Evolutionary conservation across 2,113 vertebrate genomes (phyloP).

Genomic region (Rhombomys opimus): DNA sequence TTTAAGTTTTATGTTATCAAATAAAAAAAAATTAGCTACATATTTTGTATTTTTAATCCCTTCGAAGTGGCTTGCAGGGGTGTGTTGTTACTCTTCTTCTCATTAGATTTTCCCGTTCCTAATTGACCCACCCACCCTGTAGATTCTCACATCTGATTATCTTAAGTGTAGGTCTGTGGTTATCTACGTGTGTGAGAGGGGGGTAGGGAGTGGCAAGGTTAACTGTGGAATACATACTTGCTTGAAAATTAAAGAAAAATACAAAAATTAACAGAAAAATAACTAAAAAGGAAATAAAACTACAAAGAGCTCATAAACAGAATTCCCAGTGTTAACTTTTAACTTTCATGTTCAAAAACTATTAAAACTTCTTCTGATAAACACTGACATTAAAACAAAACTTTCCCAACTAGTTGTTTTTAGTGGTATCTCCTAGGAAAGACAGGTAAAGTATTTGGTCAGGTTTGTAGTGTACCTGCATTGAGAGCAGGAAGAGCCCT

Average conservation of each 20-base stretch:
- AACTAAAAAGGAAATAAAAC: not conserved
- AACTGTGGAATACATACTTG: not conserved
- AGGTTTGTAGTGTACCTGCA: not conserved
- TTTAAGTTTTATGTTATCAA: not conserved
- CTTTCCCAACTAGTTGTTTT: not conserved
- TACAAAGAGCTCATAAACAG: constrained; percentile 22
- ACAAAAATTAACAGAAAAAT: not conserved
- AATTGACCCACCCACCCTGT: not conserved
- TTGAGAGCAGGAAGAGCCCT: not conserved
- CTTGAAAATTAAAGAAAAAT: not conserved
- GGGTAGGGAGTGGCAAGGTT: too few species aligned
- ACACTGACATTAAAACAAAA: not conserved
- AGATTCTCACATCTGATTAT: not conserved
- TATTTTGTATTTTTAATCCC: not conserved
- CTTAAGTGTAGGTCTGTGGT: not conserved
- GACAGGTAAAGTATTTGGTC: not conserved
- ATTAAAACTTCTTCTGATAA: not conserved
- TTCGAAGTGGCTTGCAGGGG: not conserved
- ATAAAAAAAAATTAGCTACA: not conserved
- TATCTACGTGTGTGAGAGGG: not conserved
- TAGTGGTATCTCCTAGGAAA: not conserved
- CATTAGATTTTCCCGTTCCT: constrained; percentile 38
- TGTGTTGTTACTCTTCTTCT: not conserved
- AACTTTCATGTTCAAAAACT: not conserved
- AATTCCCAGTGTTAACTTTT: not conserved